phyloP scores from a whole-genome alignment of 2,797 vertebrate species.

The Galaxias olidus region DNA sequence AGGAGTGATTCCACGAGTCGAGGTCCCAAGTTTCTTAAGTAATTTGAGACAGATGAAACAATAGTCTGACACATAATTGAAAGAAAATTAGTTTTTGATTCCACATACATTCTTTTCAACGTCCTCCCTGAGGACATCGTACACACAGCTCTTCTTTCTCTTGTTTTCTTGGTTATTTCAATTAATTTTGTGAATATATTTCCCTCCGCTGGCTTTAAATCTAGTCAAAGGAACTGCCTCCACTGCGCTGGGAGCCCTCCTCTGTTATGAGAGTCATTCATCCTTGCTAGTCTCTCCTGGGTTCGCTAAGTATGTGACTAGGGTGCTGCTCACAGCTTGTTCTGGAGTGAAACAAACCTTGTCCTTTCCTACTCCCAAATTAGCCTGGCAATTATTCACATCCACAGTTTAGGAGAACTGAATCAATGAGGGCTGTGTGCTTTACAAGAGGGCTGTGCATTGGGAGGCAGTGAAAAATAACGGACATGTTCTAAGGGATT shows the following conservation, averaged over 20 bases:
- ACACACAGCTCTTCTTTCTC: constrained; percentile 43
- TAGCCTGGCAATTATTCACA: constrained; percentile 44
- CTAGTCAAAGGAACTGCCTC: constrained; percentile 53
- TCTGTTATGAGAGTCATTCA: constrained; percentile 64
- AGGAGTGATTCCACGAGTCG: constrained; percentile 33
- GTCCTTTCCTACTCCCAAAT: constrained; percentile 62
- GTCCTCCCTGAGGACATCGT: constrained; percentile 47
- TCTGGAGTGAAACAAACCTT: constrained; percentile 53
- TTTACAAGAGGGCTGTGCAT: no score
- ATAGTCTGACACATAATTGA: constrained; percentile 64
- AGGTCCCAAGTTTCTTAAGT: constrained; percentile 38
- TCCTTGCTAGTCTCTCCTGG: constrained; percentile 56
- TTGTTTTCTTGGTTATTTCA: constrained; percentile 53
- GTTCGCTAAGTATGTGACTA: constrained; percentile 49
- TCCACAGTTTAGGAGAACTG: constrained; percentile 2
- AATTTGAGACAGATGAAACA: constrained; percentile 49
- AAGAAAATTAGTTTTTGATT: constrained; percentile 64
- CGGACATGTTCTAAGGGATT: no score
- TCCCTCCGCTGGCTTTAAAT: constrained; percentile 59
- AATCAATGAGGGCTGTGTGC: neutral
- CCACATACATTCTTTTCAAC: constrained; percentile 44
- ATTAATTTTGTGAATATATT: constrained; percentile 73
- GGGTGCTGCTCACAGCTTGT: constrained; percentile 47
- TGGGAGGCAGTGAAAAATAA: no score
- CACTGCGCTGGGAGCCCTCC: constrained; percentile 57